These are phyloP conservation scores for Bubo bubo DNA, from an alignment of 2,113 vertebrate genomes.

Conservation along the genomic window DNA sequence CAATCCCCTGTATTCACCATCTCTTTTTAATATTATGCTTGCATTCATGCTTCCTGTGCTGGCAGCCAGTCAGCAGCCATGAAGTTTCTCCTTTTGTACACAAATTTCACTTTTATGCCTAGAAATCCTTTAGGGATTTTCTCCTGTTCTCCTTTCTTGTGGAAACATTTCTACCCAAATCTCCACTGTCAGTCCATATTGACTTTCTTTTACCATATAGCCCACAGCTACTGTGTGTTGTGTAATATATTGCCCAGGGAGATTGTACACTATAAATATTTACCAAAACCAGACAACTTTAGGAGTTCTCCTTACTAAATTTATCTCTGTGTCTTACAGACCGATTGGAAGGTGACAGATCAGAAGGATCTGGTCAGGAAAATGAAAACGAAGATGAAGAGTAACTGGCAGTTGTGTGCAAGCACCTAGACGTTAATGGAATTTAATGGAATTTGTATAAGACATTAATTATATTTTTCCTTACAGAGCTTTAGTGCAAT, in stretches of 20 bases:
- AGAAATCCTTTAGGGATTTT: background rate
- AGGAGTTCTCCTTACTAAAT: background rate
- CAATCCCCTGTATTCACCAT: background rate
- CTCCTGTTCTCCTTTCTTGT: background rate
- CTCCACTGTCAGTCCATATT: background rate
- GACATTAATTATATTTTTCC: conserved; percentile 90
- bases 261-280: background rate
- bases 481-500: conserved; percentile 90
- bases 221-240: background rate
- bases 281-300: background rate
- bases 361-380: conserved; percentile 94
- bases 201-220: background rate
- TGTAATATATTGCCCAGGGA: background rate
- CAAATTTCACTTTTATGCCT: background rate
- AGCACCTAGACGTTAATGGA: conserved; percentile 78
- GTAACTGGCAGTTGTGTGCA: conserved; percentile 72
- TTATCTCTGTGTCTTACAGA: conserved; percentile 75
- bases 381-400: conserved; percentile 90
- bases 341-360: conserved; percentile 90
- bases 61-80: background rate
- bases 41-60: background rate
- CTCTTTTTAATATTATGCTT: background rate
- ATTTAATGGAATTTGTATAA: conserved; percentile 90
- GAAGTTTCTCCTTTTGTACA: background rate
- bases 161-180: background rate